Evolutionary conservation across 2,113 vertebrate species (phyloP).

Genomic region (Pangasianodon gigas): DNA sequence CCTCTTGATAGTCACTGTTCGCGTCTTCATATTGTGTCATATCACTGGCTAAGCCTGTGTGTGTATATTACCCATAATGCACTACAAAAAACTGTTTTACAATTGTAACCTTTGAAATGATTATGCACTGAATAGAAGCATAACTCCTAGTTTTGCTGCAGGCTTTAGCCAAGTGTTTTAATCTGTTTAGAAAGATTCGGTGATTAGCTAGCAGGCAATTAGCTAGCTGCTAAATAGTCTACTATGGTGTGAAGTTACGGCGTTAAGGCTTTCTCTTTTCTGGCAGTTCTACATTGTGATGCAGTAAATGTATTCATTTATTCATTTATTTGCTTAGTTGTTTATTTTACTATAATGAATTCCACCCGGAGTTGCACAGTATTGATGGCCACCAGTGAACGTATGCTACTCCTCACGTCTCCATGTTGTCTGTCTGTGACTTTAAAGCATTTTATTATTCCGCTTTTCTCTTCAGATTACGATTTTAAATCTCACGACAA

Average conservation of each 20-base stretch:
- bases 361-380: background rate
- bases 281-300: background rate
- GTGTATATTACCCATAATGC: background rate
- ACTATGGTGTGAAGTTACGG: background rate
- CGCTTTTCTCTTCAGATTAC: background rate
- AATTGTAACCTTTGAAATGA: too few relatives aligned
- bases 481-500: conserved; percentile 15
- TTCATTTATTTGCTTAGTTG: conserved; percentile 23
- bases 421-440: too few relatives aligned
- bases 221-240: background rate
- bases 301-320: background rate
- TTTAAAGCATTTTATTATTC: background rate
- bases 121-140: background rate
- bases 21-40: background rate
- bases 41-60: background rate
- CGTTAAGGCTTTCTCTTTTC: background rate
- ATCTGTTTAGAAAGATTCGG: background rate
- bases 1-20: too few relatives aligned
- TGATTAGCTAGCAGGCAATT: background rate
- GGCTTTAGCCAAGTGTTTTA: background rate
- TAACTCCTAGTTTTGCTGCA: background rate
- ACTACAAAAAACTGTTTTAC: background rate
- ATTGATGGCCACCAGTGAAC: background rate
- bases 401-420: background rate
- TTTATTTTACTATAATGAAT: conserved; percentile 1